Conservation (phyloP, 1,140 invertebrate genomes). For the Babylonia areolata region DNA sequence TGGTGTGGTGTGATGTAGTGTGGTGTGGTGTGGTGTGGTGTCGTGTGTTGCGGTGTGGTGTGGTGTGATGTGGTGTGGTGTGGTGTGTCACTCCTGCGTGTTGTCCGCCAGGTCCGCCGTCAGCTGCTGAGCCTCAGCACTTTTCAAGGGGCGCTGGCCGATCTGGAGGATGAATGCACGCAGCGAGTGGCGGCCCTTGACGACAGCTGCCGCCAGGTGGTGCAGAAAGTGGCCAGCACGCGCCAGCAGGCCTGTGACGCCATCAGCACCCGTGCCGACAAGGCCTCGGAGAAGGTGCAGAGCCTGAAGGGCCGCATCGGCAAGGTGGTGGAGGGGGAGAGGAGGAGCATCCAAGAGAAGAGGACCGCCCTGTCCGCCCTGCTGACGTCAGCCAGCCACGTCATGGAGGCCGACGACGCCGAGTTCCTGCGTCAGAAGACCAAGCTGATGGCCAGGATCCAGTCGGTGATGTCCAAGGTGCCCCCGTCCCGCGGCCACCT, state of each 20-base stretch:
- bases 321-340: constrained; percentile 26
- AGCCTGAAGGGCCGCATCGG: constrained; percentile 15
- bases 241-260: constrained; percentile 12
- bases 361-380: not conserved
- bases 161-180: constrained; percentile 25
- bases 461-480: constrained; percentile 23
- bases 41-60: too few species aligned
- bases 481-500: not conserved
- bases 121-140: constrained; percentile 36
- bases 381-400: constrained; percentile 15
- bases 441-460: constrained; percentile 30
- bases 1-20: too few species aligned
- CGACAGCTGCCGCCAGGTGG: constrained; percentile 21
- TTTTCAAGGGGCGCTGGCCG: constrained; percentile 31
- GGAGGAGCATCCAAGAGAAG: constrained; percentile 32
- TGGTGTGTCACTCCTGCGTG: too few species aligned
- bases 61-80: too few species aligned
- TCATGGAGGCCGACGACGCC: not conserved
- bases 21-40: too few species aligned
- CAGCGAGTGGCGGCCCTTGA: constrained; percentile 12
- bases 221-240: constrained; percentile 7
- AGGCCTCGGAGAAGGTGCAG: not conserved
- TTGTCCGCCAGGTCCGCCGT: not conserved
- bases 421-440: constrained; percentile 27
- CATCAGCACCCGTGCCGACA: not conserved